These are phyloP conservation scores for Ethmia dodecea DNA, from an alignment of 2,888 invertebrate genomes.

Conservation along the genomic window DNA sequence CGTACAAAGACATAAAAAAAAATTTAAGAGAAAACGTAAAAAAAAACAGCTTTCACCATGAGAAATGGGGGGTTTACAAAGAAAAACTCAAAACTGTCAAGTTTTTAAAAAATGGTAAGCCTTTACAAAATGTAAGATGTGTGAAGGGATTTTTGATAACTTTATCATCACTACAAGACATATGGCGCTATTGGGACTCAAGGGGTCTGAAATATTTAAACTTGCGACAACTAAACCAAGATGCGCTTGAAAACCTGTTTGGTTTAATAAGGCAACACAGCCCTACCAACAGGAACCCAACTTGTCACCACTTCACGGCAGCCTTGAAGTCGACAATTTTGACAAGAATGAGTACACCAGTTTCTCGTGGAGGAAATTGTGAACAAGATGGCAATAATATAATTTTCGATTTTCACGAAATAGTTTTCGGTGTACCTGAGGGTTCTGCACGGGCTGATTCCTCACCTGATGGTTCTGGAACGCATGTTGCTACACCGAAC, in stretches of 20 bases:
- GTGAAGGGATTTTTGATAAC: not conserved
- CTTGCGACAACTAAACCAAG: not conserved
- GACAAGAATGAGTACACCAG: not conserved
- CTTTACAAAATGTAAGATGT: conserved; percentile 4
- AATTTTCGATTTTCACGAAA: not conserved
- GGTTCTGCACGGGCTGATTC: too few relatives aligned
- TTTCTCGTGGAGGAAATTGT: not conserved
- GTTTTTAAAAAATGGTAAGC: conserved; percentile 1
- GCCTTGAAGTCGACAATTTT: not conserved
- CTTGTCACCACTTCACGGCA: not conserved
- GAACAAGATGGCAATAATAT: not conserved
- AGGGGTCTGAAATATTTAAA: not conserved
- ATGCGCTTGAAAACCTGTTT: not conserved
- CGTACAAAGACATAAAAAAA: conserved; percentile 6
- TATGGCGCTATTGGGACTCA: not conserved
- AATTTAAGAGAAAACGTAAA: conserved; percentile 8
- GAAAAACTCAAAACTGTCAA: not conserved
- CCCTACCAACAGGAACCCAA: not conserved
- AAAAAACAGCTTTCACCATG: conserved; percentile 3
- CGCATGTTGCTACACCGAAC: too few relatives aligned
- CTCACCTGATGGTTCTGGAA: too few relatives aligned
- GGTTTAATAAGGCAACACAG: not conserved
- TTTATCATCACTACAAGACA: not conserved
- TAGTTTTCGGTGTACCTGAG: too few relatives aligned
- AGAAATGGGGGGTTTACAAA: conserved; percentile 2